Evolutionary conservation across 2,888 invertebrate genomes (phyloP), one percentile per base, ranked within the genome.

Genomic region (Drosophila conformis): DNA sequence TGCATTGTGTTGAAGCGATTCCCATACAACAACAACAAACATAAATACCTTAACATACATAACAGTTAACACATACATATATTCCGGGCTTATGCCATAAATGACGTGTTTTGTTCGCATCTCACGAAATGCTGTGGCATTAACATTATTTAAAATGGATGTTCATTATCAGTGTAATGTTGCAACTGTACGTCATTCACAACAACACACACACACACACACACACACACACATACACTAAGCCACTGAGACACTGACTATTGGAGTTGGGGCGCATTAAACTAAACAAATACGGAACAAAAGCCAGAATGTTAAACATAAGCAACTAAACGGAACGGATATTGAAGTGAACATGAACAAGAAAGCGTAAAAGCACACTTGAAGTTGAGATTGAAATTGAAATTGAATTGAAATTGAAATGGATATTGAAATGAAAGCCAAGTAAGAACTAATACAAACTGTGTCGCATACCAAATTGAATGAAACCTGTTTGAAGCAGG

Each of bases 241-340:
- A 18, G 13, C 58, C 49, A 74, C 57, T 68, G 35, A 51, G 62
- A 68, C 31, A 73, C 59, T 53, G 13, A 25, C 15, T 46, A 73
- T 92, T 91, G 92, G 92, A 92, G 92, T 86, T 91, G 93, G 92
- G 93, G 92, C 88, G 91, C 90, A 91, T 79, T 73, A 73, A 91
- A 69, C 76, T 68, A 69, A 66, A 69, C 62, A 60, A 67, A 70
- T 65, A 58, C 67, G 59, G 25, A 53, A 56, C 57, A 63, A 66
- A 54, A 49, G 21, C 25, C 51, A 49, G 54, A 69, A 67, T 56
- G 33, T 40, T 56, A 54, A 69, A 64, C 57, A 48, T 48, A 46
- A 69, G 53, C 52, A 68, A 64, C 13, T 66, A 67, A 73, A 58
- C 36, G 46, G 68, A 56, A 66, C 40, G 48, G 59, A 65, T 73